Base-by-base conservation (phyloP, 2,888 invertebrate species). In the Macropis europaea region DNA sequence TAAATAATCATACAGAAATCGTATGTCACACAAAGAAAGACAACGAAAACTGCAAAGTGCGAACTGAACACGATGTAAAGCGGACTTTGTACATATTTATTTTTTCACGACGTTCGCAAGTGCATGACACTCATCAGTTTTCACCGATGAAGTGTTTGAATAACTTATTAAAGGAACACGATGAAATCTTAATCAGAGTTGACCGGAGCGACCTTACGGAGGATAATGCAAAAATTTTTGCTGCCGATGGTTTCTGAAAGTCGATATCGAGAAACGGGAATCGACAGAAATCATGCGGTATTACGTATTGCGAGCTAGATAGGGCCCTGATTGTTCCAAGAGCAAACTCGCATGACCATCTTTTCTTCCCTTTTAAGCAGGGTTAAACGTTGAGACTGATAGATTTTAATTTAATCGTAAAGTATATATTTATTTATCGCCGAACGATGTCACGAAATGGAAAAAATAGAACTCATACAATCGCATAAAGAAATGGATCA, bases 311-410 rank as follows among this genome's bases (percentile, higher is more conserved):
- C 61, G 64, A 52, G 71, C 54, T 68, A 82, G 67, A 73, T 77
- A 76, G 81, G 84, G 80, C 68, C 80, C 78, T 56, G 53, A 68
- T 45, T 54, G 77, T 67, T 81, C 71, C 76, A 73, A 87, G 86
- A 86, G 87, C 86, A 87, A 84, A 80, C 75, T 85, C 76, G 83
- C 84, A 87, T 87, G 86, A 87, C 83, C 86, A 87, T 81, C 85
- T 85, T 76, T 38, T 78, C 64, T 79, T 84, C 86, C 86, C 83
- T 86, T 87, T 87, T 72, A 85, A 78, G 82, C 86, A 87, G 87
- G 88, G 86, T 87, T 77, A 82, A 84, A 86, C 62, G 84, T 71
- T 85, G 86, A 88, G 88, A 88, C 86, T 88, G 88, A 87, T 86
- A 86, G 81, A 68, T 85, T 83, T 84, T 84, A 84, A 60, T 84